Percentiles rank a stretch among this genome's conserved stretches.
Conservation (phyloP, 2,888 invertebrate genomes). For the Tribolium freemani region DNA sequence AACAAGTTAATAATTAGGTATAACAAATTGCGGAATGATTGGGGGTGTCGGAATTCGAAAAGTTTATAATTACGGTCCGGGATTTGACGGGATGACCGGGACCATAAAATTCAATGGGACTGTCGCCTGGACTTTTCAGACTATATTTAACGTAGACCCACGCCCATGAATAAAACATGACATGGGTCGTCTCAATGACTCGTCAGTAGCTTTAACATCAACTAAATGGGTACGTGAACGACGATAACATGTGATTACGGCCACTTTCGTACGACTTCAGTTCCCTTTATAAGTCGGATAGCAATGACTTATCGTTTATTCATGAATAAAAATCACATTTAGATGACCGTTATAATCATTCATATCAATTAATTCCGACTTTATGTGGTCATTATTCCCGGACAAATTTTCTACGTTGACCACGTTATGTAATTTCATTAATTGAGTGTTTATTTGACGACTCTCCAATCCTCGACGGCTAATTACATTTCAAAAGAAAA, state of each 20-base stretch:
- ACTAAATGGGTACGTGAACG: slow-evolving; percentile 40
- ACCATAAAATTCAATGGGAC: slow-evolving; percentile 21
- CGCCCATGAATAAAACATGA: slow-evolving; percentile 38
- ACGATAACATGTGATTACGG: slow-evolving; percentile 45
- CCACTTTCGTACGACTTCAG: slow-evolving; percentile 35
- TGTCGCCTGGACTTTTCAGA: slow-evolving; percentile 10
- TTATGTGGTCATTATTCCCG: slow-evolving; percentile 20
- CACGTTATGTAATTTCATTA: slow-evolving; percentile 33
- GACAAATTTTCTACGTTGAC: slow-evolving; percentile 14
- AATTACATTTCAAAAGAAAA: slow-evolving; percentile 1
- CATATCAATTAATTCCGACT: slow-evolving; percentile 31
- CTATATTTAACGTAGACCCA: slow-evolving; percentile 32
- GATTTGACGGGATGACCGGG: slow-evolving; percentile 7
- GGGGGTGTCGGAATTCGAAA: slow-evolving; percentile 54
- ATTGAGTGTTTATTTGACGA: slow-evolving; percentile 32
- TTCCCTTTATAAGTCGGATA: slow-evolving; percentile 33
- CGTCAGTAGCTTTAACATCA: slow-evolving; percentile 40
- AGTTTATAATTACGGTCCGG: slow-evolving; percentile 32
- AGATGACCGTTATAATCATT: slow-evolving; percentile 30
- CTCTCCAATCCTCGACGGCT: background rate
- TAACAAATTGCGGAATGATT: slow-evolving; percentile 60
- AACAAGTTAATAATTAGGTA: slow-evolving; percentile 51
- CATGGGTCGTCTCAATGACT: slow-evolving; percentile 33
- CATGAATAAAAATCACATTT: slow-evolving; percentile 45
- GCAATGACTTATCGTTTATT: slow-evolving; percentile 40